phyloP scores from a whole-genome alignment of 2,113 vertebrate species.

The Tupaia chinensis region DNA sequence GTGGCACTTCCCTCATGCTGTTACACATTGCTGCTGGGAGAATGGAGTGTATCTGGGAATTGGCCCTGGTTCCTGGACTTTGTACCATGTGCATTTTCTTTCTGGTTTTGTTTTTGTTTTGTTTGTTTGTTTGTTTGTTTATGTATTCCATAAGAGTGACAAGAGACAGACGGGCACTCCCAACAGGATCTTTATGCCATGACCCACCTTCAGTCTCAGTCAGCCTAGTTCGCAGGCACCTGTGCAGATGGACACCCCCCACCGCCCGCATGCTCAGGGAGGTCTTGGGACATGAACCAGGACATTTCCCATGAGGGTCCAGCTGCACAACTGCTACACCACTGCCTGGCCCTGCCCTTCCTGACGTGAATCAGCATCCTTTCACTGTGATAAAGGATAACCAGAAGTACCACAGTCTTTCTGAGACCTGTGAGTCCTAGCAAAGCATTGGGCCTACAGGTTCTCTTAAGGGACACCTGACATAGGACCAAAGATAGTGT shows the following conservation, averaged over 20 bases:
- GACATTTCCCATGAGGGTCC: too few species aligned
- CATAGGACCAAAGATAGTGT: neutral
- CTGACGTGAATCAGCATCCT: neutral
- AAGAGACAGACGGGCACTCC: too few species aligned
- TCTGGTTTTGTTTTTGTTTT: neutral
- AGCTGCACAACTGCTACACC: too few species aligned
- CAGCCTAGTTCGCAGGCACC: too few species aligned
- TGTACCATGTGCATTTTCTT: neutral
- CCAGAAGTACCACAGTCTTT: neutral
- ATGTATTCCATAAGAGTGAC: too few species aligned
- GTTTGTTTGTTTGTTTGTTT: too few species aligned
- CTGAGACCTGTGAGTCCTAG: neutral
- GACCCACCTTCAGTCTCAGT: too few species aligned
- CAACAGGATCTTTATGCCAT: too few species aligned
- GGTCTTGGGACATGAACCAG: too few species aligned
- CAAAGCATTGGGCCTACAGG: neutral
- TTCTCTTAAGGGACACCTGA: neutral
- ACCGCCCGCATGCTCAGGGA: too few species aligned
- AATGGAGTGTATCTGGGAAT: neutral
- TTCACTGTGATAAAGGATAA: neutral
- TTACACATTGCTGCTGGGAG: neutral
- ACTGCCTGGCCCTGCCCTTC: neutral
- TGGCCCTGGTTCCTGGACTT: neutral
- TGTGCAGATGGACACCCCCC: too few species aligned
- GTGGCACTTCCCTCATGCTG: neutral